phyloP scores from a whole-genome alignment of 2,888 invertebrate species.

The Brachynemurus nebulosus region DNA sequence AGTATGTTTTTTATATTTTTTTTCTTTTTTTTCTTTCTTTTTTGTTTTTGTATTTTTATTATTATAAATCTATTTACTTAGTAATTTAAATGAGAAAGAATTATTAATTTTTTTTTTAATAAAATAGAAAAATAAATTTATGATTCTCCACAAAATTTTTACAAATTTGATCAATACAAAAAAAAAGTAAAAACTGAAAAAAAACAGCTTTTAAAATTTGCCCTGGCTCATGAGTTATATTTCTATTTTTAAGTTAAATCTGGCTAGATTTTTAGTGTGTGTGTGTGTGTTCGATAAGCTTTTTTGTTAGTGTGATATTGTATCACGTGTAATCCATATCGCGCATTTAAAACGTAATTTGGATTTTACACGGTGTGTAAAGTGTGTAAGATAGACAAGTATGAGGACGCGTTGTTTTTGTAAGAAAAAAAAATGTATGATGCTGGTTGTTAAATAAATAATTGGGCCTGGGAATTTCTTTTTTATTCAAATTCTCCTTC shows the following conservation, averaged over 20 bases:
- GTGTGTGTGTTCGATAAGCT: background rate
- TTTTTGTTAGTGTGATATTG: background rate
- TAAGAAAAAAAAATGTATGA: constrained; percentile 27
- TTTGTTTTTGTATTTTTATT: no score
- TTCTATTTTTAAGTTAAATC: constrained; percentile 6
- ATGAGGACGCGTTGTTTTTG: constrained; percentile 20
- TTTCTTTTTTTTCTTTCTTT: no score
- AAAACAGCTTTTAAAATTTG: constrained; percentile 5
- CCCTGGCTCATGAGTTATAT: constrained; percentile 6
- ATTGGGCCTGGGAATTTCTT: constrained; percentile 14
- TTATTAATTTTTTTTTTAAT: no score
- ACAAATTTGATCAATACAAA: constrained; percentile 1
- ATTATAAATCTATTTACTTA: no score
- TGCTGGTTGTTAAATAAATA: constrained; percentile 34
- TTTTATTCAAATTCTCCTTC: no score
- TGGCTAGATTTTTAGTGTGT: constrained; percentile 1
- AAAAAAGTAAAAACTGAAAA: constrained; percentile 5
- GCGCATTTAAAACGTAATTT: no score
- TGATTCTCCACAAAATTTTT: no score
- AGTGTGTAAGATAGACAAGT: constrained; percentile 4
- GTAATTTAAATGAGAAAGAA: no score
- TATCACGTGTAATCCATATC: no score
- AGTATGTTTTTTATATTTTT: no score
- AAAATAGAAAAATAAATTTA: no score
- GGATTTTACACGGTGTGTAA: background rate